Base-by-base conservation (phyloP, 2,888 invertebrate genomes). In the Dascillus cervinus region DNA sequence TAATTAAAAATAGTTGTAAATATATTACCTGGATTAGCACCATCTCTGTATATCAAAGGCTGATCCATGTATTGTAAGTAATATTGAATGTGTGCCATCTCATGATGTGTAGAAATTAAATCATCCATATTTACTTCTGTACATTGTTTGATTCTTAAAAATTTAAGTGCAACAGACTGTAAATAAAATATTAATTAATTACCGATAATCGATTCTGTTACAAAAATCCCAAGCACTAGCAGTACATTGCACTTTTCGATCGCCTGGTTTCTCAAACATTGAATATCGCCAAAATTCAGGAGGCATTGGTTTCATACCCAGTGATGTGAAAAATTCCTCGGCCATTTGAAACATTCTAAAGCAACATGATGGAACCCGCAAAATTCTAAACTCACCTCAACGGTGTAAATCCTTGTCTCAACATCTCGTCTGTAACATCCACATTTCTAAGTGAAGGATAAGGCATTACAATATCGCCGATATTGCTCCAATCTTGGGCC, bases 171-270 rank as follows among this genome's bases (percentile, higher is more conserved):
- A 10, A 22, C 22, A 11, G 10, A 23, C 3, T 9, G 9, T 3
- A 2, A 9, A 23, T 23, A 8, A 6, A 17, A 17, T 12, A 32
- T 19, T 26, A 11, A 17, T 10, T 22, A 22, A 26, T 39, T 57
- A 84, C 87, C 89, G 77, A 58, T 80, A 89, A 58, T 92, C 90
- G 10, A 82, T 71, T 50, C 77, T 72, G 53, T 89, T 85, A 54
- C 82, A 85, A 63, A 89, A 86, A 61, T 90, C 88, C 88, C 88
- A 89, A 1, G 89, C 82, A 37, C 82, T 82, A 1, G 83, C 74
- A 1, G 79, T 79, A 49, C 84, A 85, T 45, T 81, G 80, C 0
- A 77, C 78, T 58, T 72, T 79, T 38, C 81, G 70, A 44, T 82
- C 80, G 8, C 72, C 61, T 0, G 90, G 88, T 35, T 81, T 75